Evolutionary conservation across 92 coral and sea anemone genomes (phyloP).

Genomic region (Micromussa lordhowensis): DNA sequence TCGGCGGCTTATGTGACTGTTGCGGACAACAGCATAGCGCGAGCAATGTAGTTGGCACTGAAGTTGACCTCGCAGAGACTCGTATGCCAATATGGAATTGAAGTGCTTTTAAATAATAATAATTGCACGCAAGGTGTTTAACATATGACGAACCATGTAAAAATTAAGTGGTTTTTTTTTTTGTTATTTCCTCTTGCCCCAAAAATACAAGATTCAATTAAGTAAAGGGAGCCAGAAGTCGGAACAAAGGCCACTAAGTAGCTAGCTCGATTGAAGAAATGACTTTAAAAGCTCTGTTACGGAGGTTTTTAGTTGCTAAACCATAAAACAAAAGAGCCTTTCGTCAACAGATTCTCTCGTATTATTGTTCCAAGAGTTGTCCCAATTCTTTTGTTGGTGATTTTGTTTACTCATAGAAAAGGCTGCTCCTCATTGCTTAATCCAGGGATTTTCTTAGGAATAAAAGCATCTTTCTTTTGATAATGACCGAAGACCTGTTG

Average conservation of each 20-base stretch:
- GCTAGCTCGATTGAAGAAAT: constrained; percentile 22
- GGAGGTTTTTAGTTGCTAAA: constrained; percentile 8
- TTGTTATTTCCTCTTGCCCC: constrained; percentile 8
- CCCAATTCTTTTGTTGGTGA: constrained; percentile 23
- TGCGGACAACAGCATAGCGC: not conserved
- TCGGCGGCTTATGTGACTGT: constrained; percentile 10
- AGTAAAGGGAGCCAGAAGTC: constrained; percentile 3
- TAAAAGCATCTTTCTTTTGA: constrained; percentile 16
- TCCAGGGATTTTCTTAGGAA: constrained; percentile 3
- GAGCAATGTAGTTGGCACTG: constrained; percentile 12
- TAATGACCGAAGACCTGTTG: constrained; percentile 12
- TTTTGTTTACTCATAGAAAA: constrained; percentile 27
- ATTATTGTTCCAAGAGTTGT: not conserved
- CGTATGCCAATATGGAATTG: constrained; percentile 6
- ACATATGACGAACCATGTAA: constrained; percentile 31
- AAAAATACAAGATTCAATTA: constrained; percentile 31
- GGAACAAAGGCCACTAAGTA: constrained; percentile 33
- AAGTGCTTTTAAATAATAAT: constrained; percentile 10
- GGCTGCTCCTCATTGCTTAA: constrained; percentile 16
- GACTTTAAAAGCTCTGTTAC: constrained; percentile 13
- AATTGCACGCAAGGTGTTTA: constrained; percentile 34
- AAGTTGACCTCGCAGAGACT: not conserved
- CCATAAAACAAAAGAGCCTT: not conserved
- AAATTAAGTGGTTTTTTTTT: constrained; percentile 30
- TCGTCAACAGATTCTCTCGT: constrained; percentile 9